Base-by-base conservation (phyloP, 2,113 vertebrate genomes). In the Orcinus orca region DNA sequence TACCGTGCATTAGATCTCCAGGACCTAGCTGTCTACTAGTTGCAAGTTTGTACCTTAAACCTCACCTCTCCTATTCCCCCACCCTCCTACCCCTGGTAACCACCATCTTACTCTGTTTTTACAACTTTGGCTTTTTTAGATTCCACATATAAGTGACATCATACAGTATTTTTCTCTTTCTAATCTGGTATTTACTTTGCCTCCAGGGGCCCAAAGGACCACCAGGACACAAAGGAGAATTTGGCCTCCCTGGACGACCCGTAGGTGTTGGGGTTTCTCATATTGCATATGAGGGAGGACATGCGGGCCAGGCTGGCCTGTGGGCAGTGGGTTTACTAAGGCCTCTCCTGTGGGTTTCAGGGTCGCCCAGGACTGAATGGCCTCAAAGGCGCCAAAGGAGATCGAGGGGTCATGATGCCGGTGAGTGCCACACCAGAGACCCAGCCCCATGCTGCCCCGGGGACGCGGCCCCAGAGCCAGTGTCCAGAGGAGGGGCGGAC, bases 361-460 rank as follows among this genome's bases (percentile, higher is more conserved):
- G 99, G 99, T 90, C 99, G 99, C 53, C 99, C 99, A 58, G 99
- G 99, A n/a, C 74, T 98, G 94, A 98, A 99, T 53, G 99, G 99
- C 76, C 97, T 96, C 1, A 99, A 99, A 97, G 99, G 99, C 73
- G 97, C 99, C 88, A 99, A 98, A 97, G 99, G 99, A 97, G 99
- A 99, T 63, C 92, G 90, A 97, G 95, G 97, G 0, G 2, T 98
- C 98, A 44, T 97, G 1, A 93, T 98, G 80, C 97, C 94, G 71
- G 99, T 99, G 98, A 99, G 99, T 99, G 33, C 41, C 25, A 8
- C 25, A 2, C 26, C 26, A 3, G 79, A 6, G n/a, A 26, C 31
- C 71, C 74, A 13, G 8, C 5, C 60, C 25, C 6, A 3, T 21
- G 1, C 76, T 18, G 18, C 17, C 14, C 26, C 0, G 1, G 29